Evolutionary conservation across 1,140 invertebrate species (phyloP).

Genomic region (Potamilus streckersoni): DNA sequence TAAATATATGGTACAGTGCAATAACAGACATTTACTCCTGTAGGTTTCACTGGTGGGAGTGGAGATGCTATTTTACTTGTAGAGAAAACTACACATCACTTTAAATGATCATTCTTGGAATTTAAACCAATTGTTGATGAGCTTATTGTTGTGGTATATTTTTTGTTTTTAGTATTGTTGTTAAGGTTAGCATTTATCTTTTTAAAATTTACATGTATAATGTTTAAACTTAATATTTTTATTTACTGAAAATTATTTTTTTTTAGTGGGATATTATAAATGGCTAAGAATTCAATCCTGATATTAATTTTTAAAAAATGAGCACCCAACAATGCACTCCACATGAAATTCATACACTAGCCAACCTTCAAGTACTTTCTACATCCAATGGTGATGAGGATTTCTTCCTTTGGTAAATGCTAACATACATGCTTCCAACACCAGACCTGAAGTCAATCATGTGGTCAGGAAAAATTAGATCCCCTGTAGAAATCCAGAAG

Average conservation of each 20-base stretch:
- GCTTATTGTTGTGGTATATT: neutral
- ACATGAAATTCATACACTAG: constrained; percentile 19
- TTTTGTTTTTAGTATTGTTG: neutral
- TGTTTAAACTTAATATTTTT: constrained; percentile 7
- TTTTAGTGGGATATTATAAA: neutral
- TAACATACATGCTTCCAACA: constrained; percentile 6
- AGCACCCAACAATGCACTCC: constrained; percentile 19
- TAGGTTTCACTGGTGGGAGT: too few relatives aligned
- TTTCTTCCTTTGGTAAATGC: constrained; percentile 33
- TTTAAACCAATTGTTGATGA: too few relatives aligned
- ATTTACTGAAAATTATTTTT: constrained; percentile 10
- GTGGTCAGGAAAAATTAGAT: constrained; percentile 7
- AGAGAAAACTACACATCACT: too few relatives aligned
- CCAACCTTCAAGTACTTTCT: constrained; percentile 21
- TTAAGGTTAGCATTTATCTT: neutral
- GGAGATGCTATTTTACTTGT: too few relatives aligned
- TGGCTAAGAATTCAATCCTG: too few relatives aligned
- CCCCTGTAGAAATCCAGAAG: constrained; percentile 22
- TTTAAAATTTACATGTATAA: neutral
- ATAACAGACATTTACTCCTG: too few relatives aligned
- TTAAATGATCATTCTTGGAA: too few relatives aligned
- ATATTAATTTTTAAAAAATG: too few relatives aligned
- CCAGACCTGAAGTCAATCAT: too few relatives aligned
- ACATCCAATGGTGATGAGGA: constrained; percentile 13
- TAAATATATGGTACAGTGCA: too few relatives aligned